Base-by-base conservation (phyloP, 1,140 invertebrate genomes). In the Eufriesea mexicana region DNA sequence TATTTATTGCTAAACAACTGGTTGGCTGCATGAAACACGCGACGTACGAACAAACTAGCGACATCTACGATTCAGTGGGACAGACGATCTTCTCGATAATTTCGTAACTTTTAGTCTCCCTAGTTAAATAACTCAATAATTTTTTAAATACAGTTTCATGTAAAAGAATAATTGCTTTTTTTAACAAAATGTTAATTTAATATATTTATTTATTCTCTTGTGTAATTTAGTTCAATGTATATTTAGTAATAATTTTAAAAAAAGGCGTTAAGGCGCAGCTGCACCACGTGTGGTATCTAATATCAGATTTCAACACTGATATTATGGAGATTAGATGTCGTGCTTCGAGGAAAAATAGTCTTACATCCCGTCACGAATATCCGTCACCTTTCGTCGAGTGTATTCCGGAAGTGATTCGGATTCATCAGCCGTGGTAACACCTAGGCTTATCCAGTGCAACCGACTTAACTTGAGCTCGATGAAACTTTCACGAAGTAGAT, bases 21-120 rank as follows among this genome's bases (percentile, higher is more conserved):
- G 89, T 94, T 92, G 28, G 94, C 93, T 95, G 94, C 94, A 94
- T 94, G 0, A 95, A 95, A 84, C 94, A 94, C 85, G 93, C 95
- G 23, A 87, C 95, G 55, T 87, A 94, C 28, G 1, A 90, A 95
- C 79, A 92, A 93, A 85, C 93, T 93, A 20, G 90, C 91, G 7
- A 57, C 91, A 94, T 89, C 85, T 94, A 28, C 89, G 88, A 79
- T 91, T 91, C 70, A 87, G 91, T 9, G 89, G 85, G 7, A 66
- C 89, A 9, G 90, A 92, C 54, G 83, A 94, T 59, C 90, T 35
- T 35, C 93, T 14, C 93, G 93, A 86, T 95, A 94, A 10, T 51
- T 14, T 51, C 49, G 49, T 51, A 35, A 35, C 35, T 35, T 35
- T 35, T n/a, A n/a, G n/a, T n/a, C 35, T 4, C 4, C 4, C 1